These are phyloP conservation scores for Peromyscus eremicus DNA, from an alignment of 2,797 vertebrate species.

Conservation along the genomic window DNA sequence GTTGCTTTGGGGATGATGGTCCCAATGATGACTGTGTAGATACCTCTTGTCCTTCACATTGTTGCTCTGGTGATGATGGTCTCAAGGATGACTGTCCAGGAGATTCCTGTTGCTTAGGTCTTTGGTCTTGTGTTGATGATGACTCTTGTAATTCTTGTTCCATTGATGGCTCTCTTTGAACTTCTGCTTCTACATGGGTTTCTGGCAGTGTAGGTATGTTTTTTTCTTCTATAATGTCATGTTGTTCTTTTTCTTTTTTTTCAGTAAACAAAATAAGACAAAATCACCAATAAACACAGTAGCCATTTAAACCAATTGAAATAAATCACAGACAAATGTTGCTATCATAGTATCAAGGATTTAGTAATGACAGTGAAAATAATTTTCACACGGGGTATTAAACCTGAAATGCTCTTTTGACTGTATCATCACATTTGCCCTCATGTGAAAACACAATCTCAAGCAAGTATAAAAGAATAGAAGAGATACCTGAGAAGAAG, in stretches of 20 bases:
- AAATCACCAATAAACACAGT: constrained; percentile 36
- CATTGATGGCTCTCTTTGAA: background rate
- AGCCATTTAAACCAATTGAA: background rate
- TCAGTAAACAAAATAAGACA: constrained; percentile 74
- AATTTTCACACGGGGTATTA: background rate
- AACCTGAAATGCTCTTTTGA: background rate
- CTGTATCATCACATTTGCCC: background rate
- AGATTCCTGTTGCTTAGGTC: background rate
- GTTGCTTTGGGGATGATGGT: background rate
- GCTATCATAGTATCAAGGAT: background rate
- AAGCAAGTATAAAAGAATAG: background rate
- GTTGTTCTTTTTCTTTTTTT: constrained; percentile 72
- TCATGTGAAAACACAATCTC: background rate
- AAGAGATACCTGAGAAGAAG: background rate
- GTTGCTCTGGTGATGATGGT: background rate
- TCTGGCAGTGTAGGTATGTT: background rate
- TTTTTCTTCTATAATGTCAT: constrained; percentile 50
- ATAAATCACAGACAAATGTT: background rate
- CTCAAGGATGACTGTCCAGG: background rate
- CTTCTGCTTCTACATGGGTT: background rate
- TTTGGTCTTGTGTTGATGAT: background rate
- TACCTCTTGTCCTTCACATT: background rate
- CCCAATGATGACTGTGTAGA: background rate
- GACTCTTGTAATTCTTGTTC: background rate
- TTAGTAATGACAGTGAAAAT: background rate